Conservation (phyloP, 1,140 invertebrate genomes). For the Sogatella furcifera region DNA sequence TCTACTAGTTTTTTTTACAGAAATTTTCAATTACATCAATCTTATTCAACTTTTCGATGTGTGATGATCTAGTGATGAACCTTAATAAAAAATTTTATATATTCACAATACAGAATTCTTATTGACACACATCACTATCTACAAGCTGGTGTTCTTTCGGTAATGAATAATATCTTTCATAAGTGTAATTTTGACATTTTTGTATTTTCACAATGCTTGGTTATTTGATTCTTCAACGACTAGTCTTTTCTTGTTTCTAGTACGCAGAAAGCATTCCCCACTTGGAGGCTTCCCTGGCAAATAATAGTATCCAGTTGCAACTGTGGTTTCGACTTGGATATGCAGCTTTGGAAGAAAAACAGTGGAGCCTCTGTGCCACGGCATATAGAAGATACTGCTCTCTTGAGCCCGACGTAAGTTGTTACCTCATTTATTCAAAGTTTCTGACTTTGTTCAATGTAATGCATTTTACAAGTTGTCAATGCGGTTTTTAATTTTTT, state of each 20-base stretch:
- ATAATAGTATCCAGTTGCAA: slow-evolving; percentile 72
- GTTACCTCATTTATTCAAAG: background rate
- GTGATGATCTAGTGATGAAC: too few relatives aligned
- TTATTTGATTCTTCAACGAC: too few relatives aligned
- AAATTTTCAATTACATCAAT: too few relatives aligned
- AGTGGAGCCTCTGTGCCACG: slow-evolving; percentile 71
- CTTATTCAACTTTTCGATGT: too few relatives aligned
- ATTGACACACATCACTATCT: too few relatives aligned
- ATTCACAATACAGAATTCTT: too few relatives aligned
- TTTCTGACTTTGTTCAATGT: background rate
- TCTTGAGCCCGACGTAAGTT: slow-evolving; percentile 63
- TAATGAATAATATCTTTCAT: too few relatives aligned
- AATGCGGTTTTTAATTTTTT: background rate
- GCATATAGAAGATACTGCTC: slow-evolving; percentile 79
- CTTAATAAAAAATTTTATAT: too few relatives aligned
- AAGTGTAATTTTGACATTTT: too few relatives aligned
- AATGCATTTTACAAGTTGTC: background rate
- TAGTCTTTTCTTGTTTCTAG: slow-evolving; percentile 29
- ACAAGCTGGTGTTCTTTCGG: too few relatives aligned
- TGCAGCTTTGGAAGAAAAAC: slow-evolving; percentile 62
- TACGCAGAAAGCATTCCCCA: slow-evolving; percentile 67
- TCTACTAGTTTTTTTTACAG: too few relatives aligned
- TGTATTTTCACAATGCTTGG: too few relatives aligned
- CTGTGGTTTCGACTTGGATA: slow-evolving; percentile 82
- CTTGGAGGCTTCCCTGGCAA: slow-evolving; percentile 65